phyloP scores from a whole-genome alignment of 2,888 invertebrate species.

The Pterostichus madidus region DNA sequence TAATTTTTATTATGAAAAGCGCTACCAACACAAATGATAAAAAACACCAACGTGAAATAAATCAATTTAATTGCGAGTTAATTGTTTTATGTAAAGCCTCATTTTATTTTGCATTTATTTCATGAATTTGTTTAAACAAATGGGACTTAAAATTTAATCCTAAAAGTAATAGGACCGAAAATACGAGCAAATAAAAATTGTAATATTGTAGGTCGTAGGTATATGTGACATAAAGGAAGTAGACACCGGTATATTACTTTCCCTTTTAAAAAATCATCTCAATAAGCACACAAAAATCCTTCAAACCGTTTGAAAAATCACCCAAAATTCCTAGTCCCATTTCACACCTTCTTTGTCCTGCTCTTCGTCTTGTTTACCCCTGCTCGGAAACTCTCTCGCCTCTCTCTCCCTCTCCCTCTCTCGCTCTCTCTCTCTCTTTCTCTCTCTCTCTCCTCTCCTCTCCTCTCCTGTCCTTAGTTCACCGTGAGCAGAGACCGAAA shows the following conservation, averaged over 20 bases:
- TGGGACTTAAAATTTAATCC: no score
- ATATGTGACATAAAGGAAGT: no score
- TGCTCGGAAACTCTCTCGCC: background rate
- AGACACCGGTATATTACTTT: background rate
- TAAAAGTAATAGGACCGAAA: no score
- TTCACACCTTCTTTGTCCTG: slow-evolving; percentile 9
- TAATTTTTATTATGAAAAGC: no score
- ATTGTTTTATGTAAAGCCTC: no score
- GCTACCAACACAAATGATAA: no score
- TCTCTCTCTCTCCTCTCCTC: background rate
- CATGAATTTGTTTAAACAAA: no score
- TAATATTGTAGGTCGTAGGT: no score
- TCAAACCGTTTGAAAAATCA: background rate
- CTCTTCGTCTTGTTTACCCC: slow-evolving; percentile 3
- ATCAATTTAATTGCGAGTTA: no score
- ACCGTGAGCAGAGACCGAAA: background rate
- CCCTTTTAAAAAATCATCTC: background rate
- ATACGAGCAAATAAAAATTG: no score
- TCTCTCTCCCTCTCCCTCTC: background rate
- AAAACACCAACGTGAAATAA: no score
- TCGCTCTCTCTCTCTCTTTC: background rate
- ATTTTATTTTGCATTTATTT: no score
- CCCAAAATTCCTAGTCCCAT: background rate
- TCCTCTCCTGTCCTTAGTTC: background rate
- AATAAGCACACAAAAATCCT: background rate